A percentile compares a stretch with the other conserved stretches of the same genome.
These are phyloP conservation scores for Macrostomum lignano DNA, from an alignment of 1,140 invertebrate species.

Conservation along the genomic window DNA sequence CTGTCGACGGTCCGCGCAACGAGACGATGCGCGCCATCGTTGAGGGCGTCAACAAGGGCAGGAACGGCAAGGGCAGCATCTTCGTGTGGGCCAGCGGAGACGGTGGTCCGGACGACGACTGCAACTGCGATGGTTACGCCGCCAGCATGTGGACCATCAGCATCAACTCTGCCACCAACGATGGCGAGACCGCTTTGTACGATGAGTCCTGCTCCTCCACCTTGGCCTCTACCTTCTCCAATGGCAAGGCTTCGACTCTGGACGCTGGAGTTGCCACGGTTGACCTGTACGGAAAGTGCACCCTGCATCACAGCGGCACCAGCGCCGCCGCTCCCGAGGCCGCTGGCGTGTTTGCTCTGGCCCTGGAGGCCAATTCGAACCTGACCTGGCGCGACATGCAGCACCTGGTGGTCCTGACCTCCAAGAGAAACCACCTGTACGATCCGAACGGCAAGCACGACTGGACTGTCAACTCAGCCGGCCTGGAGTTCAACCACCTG, in stretches of 20 bases:
- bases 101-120: constrained; percentile 14
- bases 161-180: constrained; percentile 96
- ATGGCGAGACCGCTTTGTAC: constrained; percentile 54
- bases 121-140: constrained; percentile 37
- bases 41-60: constrained; percentile 27
- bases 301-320: constrained; percentile 92
- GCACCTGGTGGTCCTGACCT: constrained; percentile 80
- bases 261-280: constrained; percentile 43
- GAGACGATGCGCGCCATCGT: constrained; percentile 44
- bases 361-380: constrained; percentile 66
- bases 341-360: constrained; percentile 82
- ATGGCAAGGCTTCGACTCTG: constrained; percentile 1
- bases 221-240: constrained; percentile 23
- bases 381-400: constrained; percentile 92
- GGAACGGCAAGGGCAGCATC: constrained; percentile 22
- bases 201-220: constrained; percentile 26
- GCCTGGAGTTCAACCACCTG: constrained; percentile 89
- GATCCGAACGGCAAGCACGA: constrained; percentile 66
- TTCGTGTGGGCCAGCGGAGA: constrained; percentile 32
- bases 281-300: constrained; percentile 95
- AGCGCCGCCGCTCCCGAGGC: constrained; percentile 91
- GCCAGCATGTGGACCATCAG: constrained; percentile 99
- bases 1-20: constrained; percentile 54
- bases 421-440: constrained; percentile 84
- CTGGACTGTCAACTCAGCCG: constrained; percentile 95